Percentiles rank a stretch among this genome's conserved stretches.
Conservation (phyloP, 1,140 invertebrate species). For the Leptinotarsa lineolata region DNA sequence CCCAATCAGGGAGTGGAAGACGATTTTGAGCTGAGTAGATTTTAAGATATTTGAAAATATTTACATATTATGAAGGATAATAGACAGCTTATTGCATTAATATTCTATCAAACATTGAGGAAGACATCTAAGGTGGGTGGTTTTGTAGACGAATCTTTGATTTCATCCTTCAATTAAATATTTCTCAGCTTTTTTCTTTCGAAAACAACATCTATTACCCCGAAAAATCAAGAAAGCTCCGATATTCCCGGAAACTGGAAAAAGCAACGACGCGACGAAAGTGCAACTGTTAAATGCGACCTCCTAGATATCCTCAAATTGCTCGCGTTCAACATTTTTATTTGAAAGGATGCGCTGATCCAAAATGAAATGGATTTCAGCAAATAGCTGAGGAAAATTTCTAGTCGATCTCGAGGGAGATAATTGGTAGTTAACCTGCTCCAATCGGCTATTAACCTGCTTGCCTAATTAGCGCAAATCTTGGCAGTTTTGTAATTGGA, state of each 20-base stretch:
- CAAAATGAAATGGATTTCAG: not conserved
- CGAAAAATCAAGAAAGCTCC: not conserved
- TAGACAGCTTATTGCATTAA: too few species aligned
- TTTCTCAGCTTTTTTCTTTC: not conserved
- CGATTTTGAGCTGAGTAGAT: too few species aligned
- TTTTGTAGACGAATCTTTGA: too few species aligned
- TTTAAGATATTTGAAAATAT: too few species aligned
- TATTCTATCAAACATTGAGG: too few species aligned
- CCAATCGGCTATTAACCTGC: conserved; percentile 5
- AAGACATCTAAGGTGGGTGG: too few species aligned
- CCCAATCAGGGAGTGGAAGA: too few species aligned
- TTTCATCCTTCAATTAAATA: not conserved
- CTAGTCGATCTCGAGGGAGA: not conserved
- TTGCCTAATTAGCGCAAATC: conserved; percentile 8
- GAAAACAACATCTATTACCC: not conserved
- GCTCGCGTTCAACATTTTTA: not conserved
- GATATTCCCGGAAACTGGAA: not conserved
- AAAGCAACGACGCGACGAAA: not conserved
- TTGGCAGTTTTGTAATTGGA: conserved; percentile 6
- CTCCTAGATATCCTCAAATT: not conserved
- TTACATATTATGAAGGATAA: too few species aligned
- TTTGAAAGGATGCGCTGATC: not conserved
- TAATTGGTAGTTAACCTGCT: conserved; percentile 8
- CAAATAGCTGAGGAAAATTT: not conserved
- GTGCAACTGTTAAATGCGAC: not conserved